Base-by-base conservation (phyloP, 2,797 vertebrate genomes). In the Typhlichthys eigenmanni region DNA sequence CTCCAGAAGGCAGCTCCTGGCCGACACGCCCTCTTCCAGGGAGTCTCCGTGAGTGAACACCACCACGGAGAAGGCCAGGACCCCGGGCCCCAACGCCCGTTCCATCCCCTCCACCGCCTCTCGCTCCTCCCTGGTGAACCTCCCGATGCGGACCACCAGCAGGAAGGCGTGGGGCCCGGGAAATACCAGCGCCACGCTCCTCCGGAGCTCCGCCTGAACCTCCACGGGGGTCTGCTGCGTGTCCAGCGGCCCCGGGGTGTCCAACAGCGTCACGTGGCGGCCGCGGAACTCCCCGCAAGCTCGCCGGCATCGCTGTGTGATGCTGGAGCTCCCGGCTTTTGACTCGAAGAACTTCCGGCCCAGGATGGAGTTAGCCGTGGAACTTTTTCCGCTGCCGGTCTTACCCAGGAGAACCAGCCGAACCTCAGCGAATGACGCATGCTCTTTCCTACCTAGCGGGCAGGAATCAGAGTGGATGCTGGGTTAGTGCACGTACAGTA, bases 341-440 rank as follows among this genome's bases (percentile, higher is more conserved):
- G 84, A 75, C 5, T 10, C 1, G 52, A 91, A 90, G 10, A 46
- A 67, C 7, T 74, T 71, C 5, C 69, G 29, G 1, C 86, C 83
- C 10, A 92, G 62, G 73, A 92, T 88, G 68, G 74, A 79, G 74
- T 86, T 89, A 13, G 73, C 86, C 0, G 83, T 86, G 48, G 86
- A 80, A 71, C 85, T 87, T 77, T 88, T 92, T 2, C 91, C 91
- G 0, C 76, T 86, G 60, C 91, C 90, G 0, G 87, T 89, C 62
- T 87, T 91, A 7, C 90, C 91, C 32, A 93, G 54, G 14, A 92
- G 71, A 63, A 89, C 83, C 16, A 93, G 69, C 67, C 87, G 79
- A 49, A 76, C 64, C 47, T 83, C 75, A 34, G 66, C 32, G 2
- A 45, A 62, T 46, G 62, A 62, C 5, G 77, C 5, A 19, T 60